Evolutionary conservation across 2,797 vertebrate genomes (phyloP).

Genomic region (Mareca penelope): DNA sequence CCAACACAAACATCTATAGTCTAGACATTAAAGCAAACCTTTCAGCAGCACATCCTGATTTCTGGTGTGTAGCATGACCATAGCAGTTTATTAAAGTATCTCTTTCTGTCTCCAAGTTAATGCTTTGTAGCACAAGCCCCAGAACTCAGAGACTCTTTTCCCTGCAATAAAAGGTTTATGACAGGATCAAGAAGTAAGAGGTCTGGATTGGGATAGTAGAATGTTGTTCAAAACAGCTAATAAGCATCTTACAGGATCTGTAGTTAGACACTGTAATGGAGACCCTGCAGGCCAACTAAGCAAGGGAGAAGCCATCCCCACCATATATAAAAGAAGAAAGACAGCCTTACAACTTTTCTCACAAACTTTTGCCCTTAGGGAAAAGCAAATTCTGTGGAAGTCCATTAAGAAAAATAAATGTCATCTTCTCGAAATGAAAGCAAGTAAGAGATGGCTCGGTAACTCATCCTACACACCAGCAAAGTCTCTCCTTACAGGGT

Average conservation of each 20-base stretch:
- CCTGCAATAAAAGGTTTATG: neutral
- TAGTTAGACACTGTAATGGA: neutral
- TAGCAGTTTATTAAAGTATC: conserved; percentile 41
- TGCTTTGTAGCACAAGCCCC: neutral
- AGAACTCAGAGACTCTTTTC: neutral
- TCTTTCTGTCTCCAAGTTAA: neutral
- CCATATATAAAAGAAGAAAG: neutral
- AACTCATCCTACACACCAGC: neutral
- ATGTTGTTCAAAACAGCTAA: neutral
- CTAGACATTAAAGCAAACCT: conserved; percentile 55
- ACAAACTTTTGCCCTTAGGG: neutral
- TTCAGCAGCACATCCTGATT: conserved; percentile 29
- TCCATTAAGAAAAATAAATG: neutral
- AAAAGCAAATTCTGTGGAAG: neutral
- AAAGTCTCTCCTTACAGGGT: neutral
- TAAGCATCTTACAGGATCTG: neutral
- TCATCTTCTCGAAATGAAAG: rapidly evolving
- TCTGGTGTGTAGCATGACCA: conserved; percentile 3
- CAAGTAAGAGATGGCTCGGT: neutral
- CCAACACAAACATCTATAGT: conserved; percentile 12
- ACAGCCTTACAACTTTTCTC: neutral
- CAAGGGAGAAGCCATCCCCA: rapidly evolving
- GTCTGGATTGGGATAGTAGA: neutral
- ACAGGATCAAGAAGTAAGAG: neutral
- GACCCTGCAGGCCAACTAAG: neutral